Percentiles rank a stretch among this genome's conserved stretches.
phyloP scores from a whole-genome alignment of 2,888 invertebrate species.

The Acleris holmiana region DNA sequence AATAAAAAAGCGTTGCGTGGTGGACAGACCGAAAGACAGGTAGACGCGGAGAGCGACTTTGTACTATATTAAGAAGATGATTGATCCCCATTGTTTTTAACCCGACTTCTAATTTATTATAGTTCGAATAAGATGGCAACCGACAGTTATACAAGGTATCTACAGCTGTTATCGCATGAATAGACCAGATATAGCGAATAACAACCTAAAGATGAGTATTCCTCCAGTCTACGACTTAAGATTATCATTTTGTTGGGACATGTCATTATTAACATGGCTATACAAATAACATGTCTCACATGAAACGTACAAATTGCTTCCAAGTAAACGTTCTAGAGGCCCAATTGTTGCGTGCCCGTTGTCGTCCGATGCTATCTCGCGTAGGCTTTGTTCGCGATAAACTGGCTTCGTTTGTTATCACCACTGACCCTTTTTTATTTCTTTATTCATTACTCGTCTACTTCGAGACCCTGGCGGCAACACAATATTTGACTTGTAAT shows the following conservation, averaged over 20 bases:
- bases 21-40: no score
- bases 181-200: constrained; percentile 4
- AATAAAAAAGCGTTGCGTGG: no score
- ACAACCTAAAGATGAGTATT: constrained; percentile 35
- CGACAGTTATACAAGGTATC: neutral
- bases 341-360: constrained; percentile 63
- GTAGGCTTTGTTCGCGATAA: constrained; percentile 70
- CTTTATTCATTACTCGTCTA: constrained; percentile 44
- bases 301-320: constrained; percentile 52
- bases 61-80: no score
- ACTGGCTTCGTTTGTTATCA: constrained; percentile 49
- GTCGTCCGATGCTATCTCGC: constrained; percentile 65
- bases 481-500: constrained; percentile 59
- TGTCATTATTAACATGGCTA: constrained; percentile 39
- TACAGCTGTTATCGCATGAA: neutral
- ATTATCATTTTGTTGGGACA: constrained; percentile 32
- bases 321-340: constrained; percentile 55
- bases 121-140: neutral
- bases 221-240: constrained; percentile 32
- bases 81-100: no score
- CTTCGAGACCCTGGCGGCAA: constrained; percentile 55
- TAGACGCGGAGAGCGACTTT: no score
- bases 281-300: constrained; percentile 48
- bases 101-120: no score
- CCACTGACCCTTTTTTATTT: constrained; percentile 30